These are phyloP conservation scores for Pyrgus malvae DNA, from an alignment of 2,888 invertebrate species.

Conservation along the genomic window DNA sequence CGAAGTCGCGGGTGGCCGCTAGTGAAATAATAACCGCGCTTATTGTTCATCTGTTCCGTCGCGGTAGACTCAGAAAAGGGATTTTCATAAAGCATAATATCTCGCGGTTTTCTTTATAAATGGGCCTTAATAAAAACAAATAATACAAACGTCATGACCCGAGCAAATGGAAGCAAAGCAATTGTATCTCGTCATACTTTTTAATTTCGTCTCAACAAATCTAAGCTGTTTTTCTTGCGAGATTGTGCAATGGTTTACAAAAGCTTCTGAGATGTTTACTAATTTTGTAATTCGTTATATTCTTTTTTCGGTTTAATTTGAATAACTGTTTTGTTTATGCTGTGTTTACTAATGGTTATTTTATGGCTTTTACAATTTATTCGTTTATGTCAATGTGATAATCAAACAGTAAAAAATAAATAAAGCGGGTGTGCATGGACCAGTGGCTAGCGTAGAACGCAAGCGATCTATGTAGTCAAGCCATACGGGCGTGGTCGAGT, in stretches of 20 bases:
- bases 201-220: slow-evolving; percentile 65
- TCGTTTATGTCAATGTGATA: no score
- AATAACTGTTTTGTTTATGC: no score
- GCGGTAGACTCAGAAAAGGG: slow-evolving; percentile 43
- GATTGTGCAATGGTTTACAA: slow-evolving; percentile 26
- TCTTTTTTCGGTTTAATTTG: slow-evolving; percentile 18
- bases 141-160: slow-evolving; percentile 61
- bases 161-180: slow-evolving; percentile 66
- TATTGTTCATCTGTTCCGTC: slow-evolving; percentile 46
- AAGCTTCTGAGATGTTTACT: slow-evolving; percentile 21
- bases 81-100: slow-evolving; percentile 53
- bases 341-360: no score
- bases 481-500: no score
- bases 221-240: slow-evolving; percentile 23
- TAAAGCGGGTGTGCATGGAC: no score
- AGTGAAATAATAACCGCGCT: slow-evolving; percentile 41
- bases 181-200: slow-evolving; percentile 76
- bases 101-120: slow-evolving; percentile 64
- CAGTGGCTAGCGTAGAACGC: no score
- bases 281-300: slow-evolving; percentile 10
- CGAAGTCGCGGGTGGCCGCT: no score
- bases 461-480: no score
- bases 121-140: slow-evolving; percentile 68
- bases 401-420: no score
- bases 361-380: no score